Evolutionary conservation across 2,888 invertebrate species (phyloP).

Genomic region (Stegana nigrithorax): DNA sequence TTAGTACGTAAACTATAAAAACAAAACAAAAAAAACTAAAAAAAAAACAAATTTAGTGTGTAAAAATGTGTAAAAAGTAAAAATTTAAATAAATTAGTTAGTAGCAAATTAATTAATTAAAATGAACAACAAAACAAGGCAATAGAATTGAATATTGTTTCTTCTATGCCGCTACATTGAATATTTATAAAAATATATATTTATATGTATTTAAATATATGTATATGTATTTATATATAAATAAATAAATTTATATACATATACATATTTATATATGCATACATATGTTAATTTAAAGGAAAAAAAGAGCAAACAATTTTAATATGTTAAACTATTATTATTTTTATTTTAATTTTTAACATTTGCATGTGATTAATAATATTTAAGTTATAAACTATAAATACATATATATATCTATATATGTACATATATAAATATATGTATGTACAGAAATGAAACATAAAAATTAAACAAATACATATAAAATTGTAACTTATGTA

Average conservation of each 20-base stretch:
- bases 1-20: slow-evolving; percentile 55
- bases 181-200: neutral
- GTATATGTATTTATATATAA: neutral
- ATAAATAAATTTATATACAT: slow-evolving; percentile 1
- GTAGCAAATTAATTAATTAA: slow-evolving; percentile 57
- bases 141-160: neutral
- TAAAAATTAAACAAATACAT: slow-evolving; percentile 40
- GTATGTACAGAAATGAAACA: slow-evolving; percentile 3
- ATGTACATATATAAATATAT: slow-evolving; percentile 15
- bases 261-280: too few relatives aligned
- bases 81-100: slow-evolving; percentile 52
- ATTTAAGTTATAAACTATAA: slow-evolving; percentile 58
- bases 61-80: slow-evolving; percentile 28
- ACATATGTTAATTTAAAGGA: neutral
- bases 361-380: slow-evolving; percentile 67
- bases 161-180: too few relatives aligned
- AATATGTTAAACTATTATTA: slow-evolving; percentile 53
- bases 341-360: slow-evolving; percentile 55
- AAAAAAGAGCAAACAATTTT: slow-evolving; percentile 20
- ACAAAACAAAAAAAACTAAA: too few relatives aligned
- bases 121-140: slow-evolving; percentile 23
- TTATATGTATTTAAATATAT: neutral
- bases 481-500: slow-evolving; percentile 55
- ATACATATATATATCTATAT: slow-evolving; percentile 21
- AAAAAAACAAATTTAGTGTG: slow-evolving; percentile 27